phyloP scores from a whole-genome alignment of 1,140 invertebrate species.

The Palaemon carinicauda region DNA sequence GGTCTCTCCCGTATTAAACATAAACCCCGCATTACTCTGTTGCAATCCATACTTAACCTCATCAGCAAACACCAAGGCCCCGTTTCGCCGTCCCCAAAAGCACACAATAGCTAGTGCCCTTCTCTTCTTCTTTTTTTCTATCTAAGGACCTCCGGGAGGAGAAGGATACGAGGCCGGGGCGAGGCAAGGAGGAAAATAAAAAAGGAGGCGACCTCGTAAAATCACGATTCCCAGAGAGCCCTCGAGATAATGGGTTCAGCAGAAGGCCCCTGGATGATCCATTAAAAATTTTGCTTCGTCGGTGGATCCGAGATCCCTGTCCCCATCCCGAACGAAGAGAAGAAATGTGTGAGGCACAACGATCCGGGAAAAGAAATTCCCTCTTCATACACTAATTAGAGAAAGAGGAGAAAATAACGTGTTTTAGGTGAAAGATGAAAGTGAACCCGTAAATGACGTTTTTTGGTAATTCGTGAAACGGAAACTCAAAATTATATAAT shows the following conservation, averaged over 20 bases:
- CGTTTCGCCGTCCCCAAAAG: conserved; percentile 24
- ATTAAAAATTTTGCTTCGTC: conserved; percentile 51
- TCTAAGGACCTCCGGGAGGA: background rate
- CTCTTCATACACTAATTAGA: too few relatives aligned
- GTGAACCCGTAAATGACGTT: too few relatives aligned
- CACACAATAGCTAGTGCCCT: conserved; percentile 4
- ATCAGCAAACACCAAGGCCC: conserved; percentile 44
- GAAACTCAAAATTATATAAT: too few relatives aligned
- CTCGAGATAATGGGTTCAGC: conserved; percentile 37
- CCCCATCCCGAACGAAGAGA: background rate
- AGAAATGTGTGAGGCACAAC: conserved; percentile 1
- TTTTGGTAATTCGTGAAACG: too few relatives aligned
- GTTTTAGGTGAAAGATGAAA: too few relatives aligned
- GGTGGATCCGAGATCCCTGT: background rate
- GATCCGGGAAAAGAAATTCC: background rate
- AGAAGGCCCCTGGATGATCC: conserved; percentile 33
- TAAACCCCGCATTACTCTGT: conserved; percentile 53
- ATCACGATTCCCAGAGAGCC: conserved; percentile 36
- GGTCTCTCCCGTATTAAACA: conserved; percentile 53
- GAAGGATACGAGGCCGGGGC: background rate
- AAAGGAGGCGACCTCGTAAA: conserved; percentile 17
- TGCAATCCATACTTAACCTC: conserved; percentile 47
- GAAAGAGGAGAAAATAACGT: too few relatives aligned
- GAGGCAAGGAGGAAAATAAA: too few relatives aligned
- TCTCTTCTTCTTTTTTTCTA: background rate